Percentiles rank a stretch among this genome's conserved stretches.
Conservation (phyloP, 1,140 invertebrate species). For the Caerostris darwini region DNA sequence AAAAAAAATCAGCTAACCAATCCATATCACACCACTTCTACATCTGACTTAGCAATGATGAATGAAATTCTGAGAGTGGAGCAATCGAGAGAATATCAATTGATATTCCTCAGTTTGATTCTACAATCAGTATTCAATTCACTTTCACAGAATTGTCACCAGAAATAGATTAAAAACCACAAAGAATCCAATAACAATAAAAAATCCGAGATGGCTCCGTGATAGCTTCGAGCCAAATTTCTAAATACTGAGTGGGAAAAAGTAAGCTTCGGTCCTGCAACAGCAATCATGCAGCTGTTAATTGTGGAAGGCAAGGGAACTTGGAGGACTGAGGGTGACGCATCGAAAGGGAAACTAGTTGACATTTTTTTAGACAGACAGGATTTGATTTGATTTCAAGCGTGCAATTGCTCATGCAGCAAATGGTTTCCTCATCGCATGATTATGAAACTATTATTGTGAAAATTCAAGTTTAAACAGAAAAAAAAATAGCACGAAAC, state of each 20-base stretch:
- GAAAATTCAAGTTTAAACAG: not conserved
- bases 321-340: not conserved
- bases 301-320: conserved; percentile 10
- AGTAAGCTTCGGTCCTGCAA: conserved; percentile 31
- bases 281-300: conserved; percentile 31
- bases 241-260: not conserved
- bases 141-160: not conserved
- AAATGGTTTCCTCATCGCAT: not conserved
- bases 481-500: not conserved
- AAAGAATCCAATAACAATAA: not conserved
- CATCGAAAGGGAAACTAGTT: conserved; percentile 23
- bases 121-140: not conserved
- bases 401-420: conserved; percentile 15
- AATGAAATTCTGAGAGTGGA: not conserved
- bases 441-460: not conserved
- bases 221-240: conserved; percentile 43
- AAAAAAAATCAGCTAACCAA: no score
- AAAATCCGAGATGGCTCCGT: not conserved
- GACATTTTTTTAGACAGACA: not conserved
- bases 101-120: not conserved
- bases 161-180: not conserved
- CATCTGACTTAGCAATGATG: not conserved
- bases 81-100: not conserved
- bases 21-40: not conserved
- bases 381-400: not conserved